Base-by-base conservation (phyloP, 2,888 invertebrate genomes). In the Ophion ellenae region DNA sequence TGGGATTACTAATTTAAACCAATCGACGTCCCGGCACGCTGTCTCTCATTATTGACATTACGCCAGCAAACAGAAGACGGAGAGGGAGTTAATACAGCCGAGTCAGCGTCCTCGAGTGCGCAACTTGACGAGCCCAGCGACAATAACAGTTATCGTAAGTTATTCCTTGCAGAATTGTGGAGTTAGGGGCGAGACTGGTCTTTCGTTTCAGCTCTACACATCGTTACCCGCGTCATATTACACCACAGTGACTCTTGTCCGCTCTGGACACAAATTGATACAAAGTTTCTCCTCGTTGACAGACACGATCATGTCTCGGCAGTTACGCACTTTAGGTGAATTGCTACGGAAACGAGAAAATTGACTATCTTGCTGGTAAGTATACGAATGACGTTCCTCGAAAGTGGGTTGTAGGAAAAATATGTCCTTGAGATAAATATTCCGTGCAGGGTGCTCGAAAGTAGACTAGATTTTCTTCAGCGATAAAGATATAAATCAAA, bases 131-230 rank as follows among this genome's bases (percentile, higher is more conserved):
- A 74, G 73, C 45, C 7, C 47, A 40, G 73, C 63, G 24, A 64
- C 81, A 83, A 86, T 86, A 86, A 86, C 86, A 73, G 80, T 86
- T 83, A 83, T 86, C 86, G 71, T 61, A 77, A 57, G 69, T 77
- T 86, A 73, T 83, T 64, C 45, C 73, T 69, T 71, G 53, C 67
- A 64, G 83, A 69, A 83, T 83, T 73, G 73, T 63, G 14, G 67
- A 83, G 81, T 81, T 45, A 81, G 78, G 77, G 77, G 63, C 80
- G 77, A 69, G 80, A 61, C 76, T 59, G 63, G 66, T 59, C n/a
- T 83, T 80, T 67, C 73, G 45, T 57, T 81, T 63, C 66, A 66
- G 24, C 59, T 67, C 47, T 63, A 24, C n/a, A 47, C 61, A 11
- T 45, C 67, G 53, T 61, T 61, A 11, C 28, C n/a, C 40, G 47